Conservation (phyloP, 2,888 invertebrate genomes). For the Acanthosepion pharaonis region DNA sequence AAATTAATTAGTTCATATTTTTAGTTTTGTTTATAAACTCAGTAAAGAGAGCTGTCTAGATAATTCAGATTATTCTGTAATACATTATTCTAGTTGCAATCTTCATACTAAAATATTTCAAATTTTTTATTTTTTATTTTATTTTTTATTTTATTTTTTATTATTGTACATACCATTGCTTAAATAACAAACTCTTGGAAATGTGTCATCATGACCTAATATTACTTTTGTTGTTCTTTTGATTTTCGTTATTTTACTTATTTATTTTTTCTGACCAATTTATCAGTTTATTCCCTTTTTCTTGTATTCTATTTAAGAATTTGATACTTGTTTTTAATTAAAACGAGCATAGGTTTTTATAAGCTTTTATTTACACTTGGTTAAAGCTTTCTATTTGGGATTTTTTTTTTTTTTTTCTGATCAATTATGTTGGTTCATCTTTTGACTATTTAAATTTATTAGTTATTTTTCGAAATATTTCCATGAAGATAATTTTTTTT, state of each 20-base stretch:
- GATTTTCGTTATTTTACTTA: neutral
- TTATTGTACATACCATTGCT: neutral
- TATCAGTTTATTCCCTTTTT: too few species aligned
- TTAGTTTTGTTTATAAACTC: too few species aligned
- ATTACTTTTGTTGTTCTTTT: neutral
- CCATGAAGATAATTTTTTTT: neutral
- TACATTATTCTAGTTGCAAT: neutral
- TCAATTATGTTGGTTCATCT: neutral
- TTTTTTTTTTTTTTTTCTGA: neutral
- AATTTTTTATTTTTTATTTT: neutral
- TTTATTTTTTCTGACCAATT: neutral
- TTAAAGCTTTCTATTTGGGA: neutral
- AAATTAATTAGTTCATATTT: too few species aligned
- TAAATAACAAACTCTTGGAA: neutral
- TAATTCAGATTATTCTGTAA: too few species aligned
- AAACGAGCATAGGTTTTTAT: too few species aligned
- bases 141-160: too few species aligned
- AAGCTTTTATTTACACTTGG: too few species aligned
- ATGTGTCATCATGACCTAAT: constrained; percentile 2
- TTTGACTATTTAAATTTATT: neutral
- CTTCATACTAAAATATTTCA: neutral
- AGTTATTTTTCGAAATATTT: neutral
- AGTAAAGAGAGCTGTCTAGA: too few species aligned
- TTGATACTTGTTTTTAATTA: neutral
- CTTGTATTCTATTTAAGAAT: neutral